Evolutionary conservation across 2,797 vertebrate genomes (phyloP).

Genomic region (Babyrousa celebensis): DNA sequence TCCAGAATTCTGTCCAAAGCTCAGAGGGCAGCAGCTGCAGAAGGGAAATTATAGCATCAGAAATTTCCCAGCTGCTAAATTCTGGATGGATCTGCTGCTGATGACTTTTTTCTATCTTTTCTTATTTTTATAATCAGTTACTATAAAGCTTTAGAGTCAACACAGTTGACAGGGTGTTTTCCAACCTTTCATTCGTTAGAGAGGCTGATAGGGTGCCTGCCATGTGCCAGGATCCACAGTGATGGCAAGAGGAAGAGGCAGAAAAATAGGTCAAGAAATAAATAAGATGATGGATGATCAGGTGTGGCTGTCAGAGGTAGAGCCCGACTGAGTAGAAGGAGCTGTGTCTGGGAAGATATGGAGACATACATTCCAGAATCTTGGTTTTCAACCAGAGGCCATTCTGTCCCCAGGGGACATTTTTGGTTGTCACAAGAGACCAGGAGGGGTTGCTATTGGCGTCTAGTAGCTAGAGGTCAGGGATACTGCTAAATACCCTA

Average conservation of each 20-base stretch:
- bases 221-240: neutral
- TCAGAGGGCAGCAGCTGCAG: neutral
- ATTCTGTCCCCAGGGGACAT: neutral
- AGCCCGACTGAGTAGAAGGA: neutral
- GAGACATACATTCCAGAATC: neutral
- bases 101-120: slow-evolving; percentile 23
- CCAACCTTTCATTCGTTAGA: neutral
- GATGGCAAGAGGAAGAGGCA: neutral
- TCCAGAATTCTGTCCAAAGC: neutral
- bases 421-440: neutral
- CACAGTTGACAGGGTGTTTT: neutral
- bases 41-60: neutral
- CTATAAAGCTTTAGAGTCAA: neutral
- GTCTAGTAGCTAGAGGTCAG: neutral
- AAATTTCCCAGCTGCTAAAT: slow-evolving; percentile 27
- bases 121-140: slow-evolving; percentile 51
- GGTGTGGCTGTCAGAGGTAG: neutral
- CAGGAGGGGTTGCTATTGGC: neutral
- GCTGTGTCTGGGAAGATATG: neutral
- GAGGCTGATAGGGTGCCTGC: neutral
- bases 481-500: neutral
- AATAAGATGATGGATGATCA: neutral
- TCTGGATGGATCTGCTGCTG: neutral
- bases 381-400: neutral
- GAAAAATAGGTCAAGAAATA: neutral